A percentile compares a stretch with the other conserved stretches of the same genome.
Conservation (phyloP, 2,888 invertebrate genomes). For the Chrysolina americana region DNA sequence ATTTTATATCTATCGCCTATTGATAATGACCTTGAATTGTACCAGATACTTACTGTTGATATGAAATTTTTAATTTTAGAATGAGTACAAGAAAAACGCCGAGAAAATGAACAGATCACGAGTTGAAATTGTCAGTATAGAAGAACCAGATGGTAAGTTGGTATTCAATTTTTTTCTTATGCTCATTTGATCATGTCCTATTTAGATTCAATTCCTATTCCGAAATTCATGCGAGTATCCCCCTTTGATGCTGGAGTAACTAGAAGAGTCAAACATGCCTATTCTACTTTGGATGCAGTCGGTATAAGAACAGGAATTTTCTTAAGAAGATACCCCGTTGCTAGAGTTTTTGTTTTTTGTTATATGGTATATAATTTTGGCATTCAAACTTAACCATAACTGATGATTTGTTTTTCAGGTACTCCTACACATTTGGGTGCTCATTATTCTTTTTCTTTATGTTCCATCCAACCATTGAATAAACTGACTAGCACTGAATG, state of each 20-base stretch:
- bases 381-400: background rate
- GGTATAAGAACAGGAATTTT: slow-evolving; percentile 86
- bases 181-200: slow-evolving; percentile 4
- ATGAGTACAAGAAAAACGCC: slow-evolving; percentile 75
- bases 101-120: slow-evolving; percentile 72
- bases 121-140: slow-evolving; percentile 73
- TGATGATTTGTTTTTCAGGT: slow-evolving; percentile 70
- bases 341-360: slow-evolving; percentile 85
- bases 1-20: too few species aligned
- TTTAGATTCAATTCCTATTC: slow-evolving; percentile 77
- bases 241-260: slow-evolving; percentile 85
- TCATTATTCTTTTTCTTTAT: slow-evolving; percentile 84
- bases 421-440: slow-evolving; percentile 87
- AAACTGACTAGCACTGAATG: background rate
- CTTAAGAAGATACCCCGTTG: slow-evolving; percentile 85
- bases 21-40: too few species aligned
- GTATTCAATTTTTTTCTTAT: background rate
- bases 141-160: slow-evolving; percentile 74
- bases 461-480: slow-evolving; percentile 59
- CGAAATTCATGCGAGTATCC: slow-evolving; percentile 80
- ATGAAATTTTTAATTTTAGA: slow-evolving; percentile 69
- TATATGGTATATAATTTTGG: slow-evolving; percentile 78
- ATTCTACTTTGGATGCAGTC: slow-evolving; percentile 82
- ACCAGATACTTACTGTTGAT: too few species aligned
- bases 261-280: slow-evolving; percentile 82